These are phyloP conservation scores for Drosophila nebulosa DNA, from an alignment of 1,140 invertebrate species.

Conservation along the genomic window DNA sequence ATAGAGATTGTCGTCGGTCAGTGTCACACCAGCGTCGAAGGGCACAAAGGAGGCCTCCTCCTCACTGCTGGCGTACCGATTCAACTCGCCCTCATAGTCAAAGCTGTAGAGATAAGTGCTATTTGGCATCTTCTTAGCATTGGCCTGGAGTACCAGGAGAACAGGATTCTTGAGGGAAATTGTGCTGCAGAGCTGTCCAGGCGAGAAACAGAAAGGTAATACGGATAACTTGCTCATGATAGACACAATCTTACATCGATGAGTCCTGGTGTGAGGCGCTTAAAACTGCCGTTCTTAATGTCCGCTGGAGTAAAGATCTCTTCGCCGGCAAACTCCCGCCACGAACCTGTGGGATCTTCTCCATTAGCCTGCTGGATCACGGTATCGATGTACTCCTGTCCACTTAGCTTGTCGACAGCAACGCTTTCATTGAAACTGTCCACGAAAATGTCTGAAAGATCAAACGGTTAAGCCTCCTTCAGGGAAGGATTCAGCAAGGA, in stretches of 20 bases:
- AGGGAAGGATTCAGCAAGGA: neutral
- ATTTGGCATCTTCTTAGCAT: slow-evolving; percentile 72
- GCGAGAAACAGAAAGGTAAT: neutral
- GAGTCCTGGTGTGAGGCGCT: slow-evolving; percentile 59
- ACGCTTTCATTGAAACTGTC: slow-evolving; percentile 72
- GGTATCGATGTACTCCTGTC: slow-evolving; percentile 59
- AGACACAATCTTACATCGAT: slow-evolving; percentile 59
- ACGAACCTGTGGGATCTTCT: slow-evolving; percentile 64
- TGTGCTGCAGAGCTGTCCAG: slow-evolving; percentile 62
- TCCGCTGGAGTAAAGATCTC: slow-evolving; percentile 60
- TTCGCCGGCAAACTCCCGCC: slow-evolving; percentile 66
- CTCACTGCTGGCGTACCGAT: slow-evolving; percentile 52
- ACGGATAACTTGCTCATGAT: neutral
- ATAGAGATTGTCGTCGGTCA: slow-evolving; percentile 80
- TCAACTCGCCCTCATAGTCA: slow-evolving; percentile 73
- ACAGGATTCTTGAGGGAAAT: slow-evolving; percentile 78
- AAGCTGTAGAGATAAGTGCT: slow-evolving; percentile 73
- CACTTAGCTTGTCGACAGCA: slow-evolving; percentile 56
- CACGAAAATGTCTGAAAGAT: slow-evolving; percentile 58
- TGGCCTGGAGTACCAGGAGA: slow-evolving; percentile 68
- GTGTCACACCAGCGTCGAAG: slow-evolving; percentile 73
- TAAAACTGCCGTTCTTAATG: slow-evolving; percentile 68
- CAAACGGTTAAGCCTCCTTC: neutral
- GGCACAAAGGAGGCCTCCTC: slow-evolving; percentile 55
- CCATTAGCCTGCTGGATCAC: slow-evolving; percentile 75